Percentiles rank a stretch among this genome's conserved stretches.
phyloP scores from a whole-genome alignment of 2,797 vertebrate genomes.

The Coranthus polyacanthus region DNA sequence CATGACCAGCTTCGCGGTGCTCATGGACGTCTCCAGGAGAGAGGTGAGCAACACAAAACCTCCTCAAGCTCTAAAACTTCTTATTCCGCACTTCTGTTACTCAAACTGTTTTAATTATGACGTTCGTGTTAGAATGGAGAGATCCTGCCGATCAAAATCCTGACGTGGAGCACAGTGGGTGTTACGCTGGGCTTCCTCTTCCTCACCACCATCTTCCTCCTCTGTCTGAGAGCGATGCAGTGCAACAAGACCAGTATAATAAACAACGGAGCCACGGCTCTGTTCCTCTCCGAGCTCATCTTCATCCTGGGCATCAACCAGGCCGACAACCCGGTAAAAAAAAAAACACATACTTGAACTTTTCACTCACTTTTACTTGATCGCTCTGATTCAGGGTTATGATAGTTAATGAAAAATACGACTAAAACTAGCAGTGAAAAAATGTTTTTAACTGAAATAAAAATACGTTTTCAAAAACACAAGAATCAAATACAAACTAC shows the following conservation, averaged over 20 bases:
- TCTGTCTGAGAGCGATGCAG: constrained; percentile 85
- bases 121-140: constrained; percentile 90
- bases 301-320: constrained; percentile 97
- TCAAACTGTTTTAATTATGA: background rate
- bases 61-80: background rate
- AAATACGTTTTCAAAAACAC: no score
- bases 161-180: constrained; percentile 90
- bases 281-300: constrained; percentile 91
- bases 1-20: constrained; percentile 96
- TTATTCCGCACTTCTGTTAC: background rate
- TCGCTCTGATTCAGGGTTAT: background rate
- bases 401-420: background rate
- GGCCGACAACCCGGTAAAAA: constrained; percentile 89
- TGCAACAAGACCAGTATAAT: constrained; percentile 93
- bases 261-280: constrained; percentile 87
- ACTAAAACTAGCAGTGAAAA: no score
- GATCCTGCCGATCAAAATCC: constrained; percentile 91
- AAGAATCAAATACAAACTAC: no score
- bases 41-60: constrained; percentile 84
- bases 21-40: constrained; percentile 95
- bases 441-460: no score
- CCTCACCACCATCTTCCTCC: constrained; percentile 90
- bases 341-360: background rate
- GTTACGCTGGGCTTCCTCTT: constrained; percentile 91
- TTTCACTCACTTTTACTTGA: background rate